phyloP scores from a whole-genome alignment of 2,113 vertebrate genomes.

The Agapornis roseicollis region DNA sequence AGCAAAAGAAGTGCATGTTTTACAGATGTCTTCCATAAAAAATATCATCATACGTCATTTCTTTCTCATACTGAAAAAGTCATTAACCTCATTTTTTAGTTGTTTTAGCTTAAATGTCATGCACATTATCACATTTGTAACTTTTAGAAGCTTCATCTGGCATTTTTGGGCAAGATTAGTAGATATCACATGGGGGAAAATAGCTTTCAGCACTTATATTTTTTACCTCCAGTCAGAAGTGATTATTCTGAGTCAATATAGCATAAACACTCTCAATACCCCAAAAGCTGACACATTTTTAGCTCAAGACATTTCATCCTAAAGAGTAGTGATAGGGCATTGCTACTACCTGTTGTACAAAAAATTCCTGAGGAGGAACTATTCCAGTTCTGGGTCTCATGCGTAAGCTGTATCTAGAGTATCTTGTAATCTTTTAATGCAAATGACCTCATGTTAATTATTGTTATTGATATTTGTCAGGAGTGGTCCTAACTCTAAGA shows the following conservation, averaged over 20 bases:
- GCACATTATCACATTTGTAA: background rate
- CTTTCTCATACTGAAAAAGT: background rate
- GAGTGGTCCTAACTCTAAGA: background rate
- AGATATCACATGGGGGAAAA: background rate
- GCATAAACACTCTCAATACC: background rate
- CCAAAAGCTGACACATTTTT: background rate
- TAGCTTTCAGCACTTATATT: background rate
- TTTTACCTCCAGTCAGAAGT: background rate
- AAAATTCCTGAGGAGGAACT: background rate
- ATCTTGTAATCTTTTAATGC: background rate
- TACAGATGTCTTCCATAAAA: background rate
- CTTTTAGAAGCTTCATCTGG: constrained; percentile 31
- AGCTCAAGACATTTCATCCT: background rate
- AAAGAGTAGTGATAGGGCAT: background rate
- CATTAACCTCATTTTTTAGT: background rate
- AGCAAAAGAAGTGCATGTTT: background rate
- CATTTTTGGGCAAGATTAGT: background rate
- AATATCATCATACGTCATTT: background rate
- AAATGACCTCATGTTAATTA: background rate
- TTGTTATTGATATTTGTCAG: background rate
- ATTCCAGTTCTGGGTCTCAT: background rate
- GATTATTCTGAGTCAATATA: background rate
- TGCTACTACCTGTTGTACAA: background rate
- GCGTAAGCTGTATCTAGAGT: background rate
- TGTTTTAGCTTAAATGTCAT: constrained; percentile 27